Evolutionary conservation across 2,888 invertebrate species (phyloP).

Genomic region (Meloe dianella): DNA sequence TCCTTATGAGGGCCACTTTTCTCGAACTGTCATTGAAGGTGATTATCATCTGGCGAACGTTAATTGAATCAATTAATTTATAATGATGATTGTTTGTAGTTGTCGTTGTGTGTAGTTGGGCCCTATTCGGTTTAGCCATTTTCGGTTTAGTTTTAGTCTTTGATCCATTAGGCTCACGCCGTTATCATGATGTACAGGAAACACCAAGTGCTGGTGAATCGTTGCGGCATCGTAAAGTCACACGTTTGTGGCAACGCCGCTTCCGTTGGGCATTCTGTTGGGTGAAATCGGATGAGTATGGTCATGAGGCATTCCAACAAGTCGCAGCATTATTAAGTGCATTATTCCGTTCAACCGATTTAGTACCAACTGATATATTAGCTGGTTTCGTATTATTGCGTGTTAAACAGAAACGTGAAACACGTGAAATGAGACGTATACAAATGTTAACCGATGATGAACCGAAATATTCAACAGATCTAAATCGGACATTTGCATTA

Average conservation of each 20-base stretch:
- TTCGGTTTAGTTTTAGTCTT: constrained; percentile 81
- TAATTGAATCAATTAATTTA: background rate
- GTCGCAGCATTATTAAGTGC: constrained; percentile 79
- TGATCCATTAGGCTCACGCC: constrained; percentile 76
- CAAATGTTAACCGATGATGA: constrained; percentile 69
- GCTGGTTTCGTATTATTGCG: constrained; percentile 86
- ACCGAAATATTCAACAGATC: constrained; percentile 69
- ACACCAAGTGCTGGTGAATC: constrained; percentile 67
- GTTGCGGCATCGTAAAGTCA: constrained; percentile 72
- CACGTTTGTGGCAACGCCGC: constrained; percentile 75
- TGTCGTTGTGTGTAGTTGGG: constrained; percentile 83
- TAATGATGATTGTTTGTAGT: constrained; percentile 60
- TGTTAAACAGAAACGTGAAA: constrained; percentile 76
- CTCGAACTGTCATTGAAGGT: constrained; percentile 76
- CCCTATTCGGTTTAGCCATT: constrained; percentile 74
- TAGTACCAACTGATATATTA: constrained; percentile 87
- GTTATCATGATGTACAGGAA: constrained; percentile 68
- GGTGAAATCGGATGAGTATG: constrained; percentile 73
- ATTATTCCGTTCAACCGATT: constrained; percentile 82
- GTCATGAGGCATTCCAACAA: constrained; percentile 79
- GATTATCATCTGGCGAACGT: constrained; percentile 45
- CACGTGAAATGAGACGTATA: constrained; percentile 72
- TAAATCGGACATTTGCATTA: constrained; percentile 66
- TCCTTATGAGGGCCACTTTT: constrained; percentile 70
- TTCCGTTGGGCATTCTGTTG: constrained; percentile 79